These are phyloP conservation scores for Rutpela maculata DNA, from an alignment of 2,888 invertebrate genomes.

Conservation along the genomic window DNA sequence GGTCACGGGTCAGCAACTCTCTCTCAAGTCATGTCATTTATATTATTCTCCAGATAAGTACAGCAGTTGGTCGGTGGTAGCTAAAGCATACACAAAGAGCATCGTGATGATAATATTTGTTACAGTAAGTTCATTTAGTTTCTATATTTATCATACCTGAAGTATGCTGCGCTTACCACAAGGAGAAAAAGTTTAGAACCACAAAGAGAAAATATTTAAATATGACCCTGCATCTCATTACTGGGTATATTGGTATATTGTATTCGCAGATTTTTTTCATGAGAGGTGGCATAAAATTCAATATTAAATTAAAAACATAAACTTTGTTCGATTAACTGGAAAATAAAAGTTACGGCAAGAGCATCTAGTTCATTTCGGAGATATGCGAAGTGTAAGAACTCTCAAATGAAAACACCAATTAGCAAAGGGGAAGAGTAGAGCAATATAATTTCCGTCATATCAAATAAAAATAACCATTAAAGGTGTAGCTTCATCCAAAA, in stretches of 20 bases:
- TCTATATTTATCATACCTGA: conserved; percentile 25
- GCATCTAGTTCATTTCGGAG: too few relatives aligned
- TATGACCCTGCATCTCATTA: background rate
- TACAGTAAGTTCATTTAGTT: conserved; percentile 30
- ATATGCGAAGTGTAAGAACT: too few relatives aligned
- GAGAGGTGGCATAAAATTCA: background rate
- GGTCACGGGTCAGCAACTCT: conserved; percentile 51
- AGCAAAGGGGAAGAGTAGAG: too few relatives aligned
- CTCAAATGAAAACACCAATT: too few relatives aligned
- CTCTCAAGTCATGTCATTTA: conserved; percentile 44
- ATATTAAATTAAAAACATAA: too few relatives aligned
- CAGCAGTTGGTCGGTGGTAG: conserved; percentile 24
- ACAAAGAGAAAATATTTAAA: background rate
- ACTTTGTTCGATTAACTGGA: too few relatives aligned
- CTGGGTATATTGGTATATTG: background rate
- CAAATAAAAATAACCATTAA: too few relatives aligned
- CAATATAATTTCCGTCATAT: too few relatives aligned
- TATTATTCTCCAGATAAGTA: conserved; percentile 35
- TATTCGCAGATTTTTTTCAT: background rate
- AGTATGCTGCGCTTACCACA: background rate
- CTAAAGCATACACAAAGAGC: conserved; percentile 24
- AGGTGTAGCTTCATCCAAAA: too few relatives aligned
- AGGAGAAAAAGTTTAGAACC: background rate
- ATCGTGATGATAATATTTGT: conserved; percentile 35
- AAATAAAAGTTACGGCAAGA: too few relatives aligned